Evolutionary conservation across 2,888 invertebrate species (phyloP), one percentile per base, ranked within the genome.

Genomic region (Nudaria mundana): DNA sequence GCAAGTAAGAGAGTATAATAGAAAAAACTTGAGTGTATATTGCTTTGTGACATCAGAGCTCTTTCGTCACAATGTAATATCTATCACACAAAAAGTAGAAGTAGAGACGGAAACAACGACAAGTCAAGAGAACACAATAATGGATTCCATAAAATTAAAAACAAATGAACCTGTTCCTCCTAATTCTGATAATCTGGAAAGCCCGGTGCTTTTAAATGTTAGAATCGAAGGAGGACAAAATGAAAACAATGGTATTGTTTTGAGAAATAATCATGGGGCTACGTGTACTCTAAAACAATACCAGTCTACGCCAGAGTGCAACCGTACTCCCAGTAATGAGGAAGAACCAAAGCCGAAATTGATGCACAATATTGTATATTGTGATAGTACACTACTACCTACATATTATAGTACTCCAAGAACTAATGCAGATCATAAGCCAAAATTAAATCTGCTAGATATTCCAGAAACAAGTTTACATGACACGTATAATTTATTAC

Each of bases 11-110:
- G 63, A 69, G 48, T 63, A 74, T 47, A 73, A 76, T 11, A 71
- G 82, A 36, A 52, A 72, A 28, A 80, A 77, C 40, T 74, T 81
- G 24, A 84, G 73, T 48, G 64, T 86, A 1, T 86, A 86, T 56
- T 71, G 81, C 5, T 71, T 83, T 57, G 42, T 86, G 10, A 78
- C 73, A 5, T 71, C 80, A 11, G 81, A 86, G 60, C 48, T 86
- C 47, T 64, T 70, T 0, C 77, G 69, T 43, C 85, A 86, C 7
- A 84, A 75, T 66, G 56, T 73, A 26, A 65, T 86, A 6, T 58
- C 86, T 8, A 56, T 86, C 20, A 77, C 81, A 54, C 85, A 85
- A 55, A 83, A 78, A 72, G 67, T 85, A 10, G 71, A 71, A 56
- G 71, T 82, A 23, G 81, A 85, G 59, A 66, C 73, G 42, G 66